These are phyloP conservation scores for Drosophila lutescens DNA, from an alignment of 2,888 invertebrate genomes.

Conservation along the genomic window DNA sequence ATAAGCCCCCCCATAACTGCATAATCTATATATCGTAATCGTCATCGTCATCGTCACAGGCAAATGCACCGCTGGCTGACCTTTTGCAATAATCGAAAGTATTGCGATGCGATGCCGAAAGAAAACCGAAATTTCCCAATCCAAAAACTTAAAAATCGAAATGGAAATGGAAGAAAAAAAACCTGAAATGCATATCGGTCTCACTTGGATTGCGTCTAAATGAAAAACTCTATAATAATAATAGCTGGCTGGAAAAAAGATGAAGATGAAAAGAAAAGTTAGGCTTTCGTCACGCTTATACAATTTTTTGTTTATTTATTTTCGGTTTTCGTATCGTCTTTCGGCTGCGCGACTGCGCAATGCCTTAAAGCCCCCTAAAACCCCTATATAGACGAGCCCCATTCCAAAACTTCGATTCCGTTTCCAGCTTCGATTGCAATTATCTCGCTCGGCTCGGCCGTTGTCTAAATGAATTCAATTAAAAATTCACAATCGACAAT, in stretches of 20 bases:
- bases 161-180: background rate
- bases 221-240: constrained; percentile 33
- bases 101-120: constrained; percentile 26
- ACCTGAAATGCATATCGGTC: constrained; percentile 74
- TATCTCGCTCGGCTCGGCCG: constrained; percentile 22
- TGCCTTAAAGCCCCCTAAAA: background rate
- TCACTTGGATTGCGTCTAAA: constrained; percentile 58
- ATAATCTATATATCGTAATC: constrained; percentile 22
- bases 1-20: background rate
- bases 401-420: constrained; percentile 11
- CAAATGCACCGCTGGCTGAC: constrained; percentile 42
- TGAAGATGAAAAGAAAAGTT: constrained; percentile 24
- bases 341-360: constrained; percentile 42
- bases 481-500: constrained; percentile 71
- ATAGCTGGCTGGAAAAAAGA: constrained; percentile 7
- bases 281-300: constrained; percentile 72
- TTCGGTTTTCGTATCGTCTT: constrained; percentile 17
- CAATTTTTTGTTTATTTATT: constrained; percentile 44
- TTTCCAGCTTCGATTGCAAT: constrained; percentile 28
- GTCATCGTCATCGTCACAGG: constrained; percentile 36
- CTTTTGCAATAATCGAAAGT: constrained; percentile 50
- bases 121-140: constrained; percentile 33
- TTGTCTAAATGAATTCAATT: constrained; percentile 68
- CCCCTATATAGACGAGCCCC: too few species aligned
- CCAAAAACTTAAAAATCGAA: constrained; percentile 43